Evolutionary conservation across 1,140 invertebrate genomes (phyloP).

Genomic region (Drosophila funebris): DNA sequence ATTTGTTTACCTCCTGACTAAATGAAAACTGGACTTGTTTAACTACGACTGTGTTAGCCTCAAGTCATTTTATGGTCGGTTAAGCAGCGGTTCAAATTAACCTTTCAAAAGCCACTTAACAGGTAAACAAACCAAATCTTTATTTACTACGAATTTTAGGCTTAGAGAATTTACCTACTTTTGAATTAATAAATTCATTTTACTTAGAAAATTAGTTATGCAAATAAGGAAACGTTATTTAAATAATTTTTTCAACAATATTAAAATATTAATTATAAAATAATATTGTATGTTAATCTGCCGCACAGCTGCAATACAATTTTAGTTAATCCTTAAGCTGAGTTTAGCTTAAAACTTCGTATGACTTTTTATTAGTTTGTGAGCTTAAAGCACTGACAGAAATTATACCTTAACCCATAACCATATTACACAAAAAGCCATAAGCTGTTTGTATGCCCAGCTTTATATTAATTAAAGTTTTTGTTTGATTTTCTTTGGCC

Average conservation of each 20-base stretch:
- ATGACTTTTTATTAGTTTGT: conserved; percentile 67
- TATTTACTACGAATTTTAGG: neutral
- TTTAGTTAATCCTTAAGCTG: conserved; percentile 24
- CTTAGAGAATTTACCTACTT: neutral
- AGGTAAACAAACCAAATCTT: conserved; percentile 4
- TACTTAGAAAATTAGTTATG: neutral
- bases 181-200: neutral
- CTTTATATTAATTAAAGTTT: conserved; percentile 77
- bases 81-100: conserved; percentile 2
- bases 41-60: neutral
- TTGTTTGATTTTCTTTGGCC: conserved; percentile 55
- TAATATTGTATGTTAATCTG: conserved; percentile 7
- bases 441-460: conserved; percentile 48
- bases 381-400: neutral
- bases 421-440: conserved; percentile 9
- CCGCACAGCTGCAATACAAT: neutral
- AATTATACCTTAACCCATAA: neutral
- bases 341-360: conserved; percentile 33
- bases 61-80: conserved; percentile 23
- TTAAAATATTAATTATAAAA: neutral
- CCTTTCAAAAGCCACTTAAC: neutral
- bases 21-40: conserved; percentile 15
- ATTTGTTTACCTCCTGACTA: conserved; percentile 8
- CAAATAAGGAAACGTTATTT: neutral
- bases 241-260: neutral